Base-by-base conservation (phyloP, 2,888 invertebrate genomes). In the Unio delphinus region DNA sequence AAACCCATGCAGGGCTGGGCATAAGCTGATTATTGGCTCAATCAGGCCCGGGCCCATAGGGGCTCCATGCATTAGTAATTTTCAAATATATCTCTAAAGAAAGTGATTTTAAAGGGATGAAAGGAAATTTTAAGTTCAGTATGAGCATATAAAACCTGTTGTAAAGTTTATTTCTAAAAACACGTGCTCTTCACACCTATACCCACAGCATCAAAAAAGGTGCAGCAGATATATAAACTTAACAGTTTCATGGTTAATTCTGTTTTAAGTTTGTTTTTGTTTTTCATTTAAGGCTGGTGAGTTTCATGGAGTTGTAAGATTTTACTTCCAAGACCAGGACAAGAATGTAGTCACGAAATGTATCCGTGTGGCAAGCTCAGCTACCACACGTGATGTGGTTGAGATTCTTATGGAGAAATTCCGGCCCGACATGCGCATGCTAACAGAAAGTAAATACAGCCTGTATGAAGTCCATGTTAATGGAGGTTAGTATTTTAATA, bases 311-410 rank as follows among this genome's bases (percentile, higher is more conserved):
- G 99, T 99, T 73, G 99, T 99, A 97, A 94, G 99, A 85, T 99
- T 99, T 92, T 99, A 98, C 92, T 99, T 98, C 91, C 98, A 99
- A 95, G 99, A 99, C 91, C 95, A 96, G 68, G 87, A 86, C 56
- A 97, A 98, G 91, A 98, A 98, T 92, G 97, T 99, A 73, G 97
- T 98, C 68, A 99, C 99, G 63, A 99, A 99, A 92, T 99, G 99
- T 91, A 97, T 99, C 84, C 94, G 99, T 69, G 99, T 99, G 65
- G 96, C 98, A 65, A 97, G 97, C 73, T 96, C 97, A 83, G 99
- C 99, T 64, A 97, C 97, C 60, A 96, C 98, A 77, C 94, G 94
- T 90, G 97, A 97, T 90, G 98, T 99, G 80, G 97, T 99, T 90
- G 96, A 96, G 90, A 98, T 97, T 15, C 92, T 99, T 79, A 96